Base-by-base conservation (phyloP, 2,797 vertebrate species). In the Xenopus petersii region DNA sequence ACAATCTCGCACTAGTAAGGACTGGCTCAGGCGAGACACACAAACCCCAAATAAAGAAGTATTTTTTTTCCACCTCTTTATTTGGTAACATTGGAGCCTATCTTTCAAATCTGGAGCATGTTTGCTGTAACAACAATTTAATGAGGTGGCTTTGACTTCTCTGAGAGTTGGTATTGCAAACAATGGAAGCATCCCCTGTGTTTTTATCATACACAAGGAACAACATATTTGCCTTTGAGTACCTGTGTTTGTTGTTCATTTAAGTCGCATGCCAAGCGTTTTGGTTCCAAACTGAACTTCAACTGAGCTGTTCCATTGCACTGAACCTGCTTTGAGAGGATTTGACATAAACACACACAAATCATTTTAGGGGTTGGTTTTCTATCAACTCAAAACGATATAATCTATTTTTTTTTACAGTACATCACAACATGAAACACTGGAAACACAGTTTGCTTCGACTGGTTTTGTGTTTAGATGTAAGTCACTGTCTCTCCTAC, bases 51-150 rank as follows among this genome's bases (percentile, higher is more conserved):
- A 90, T 83, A 90, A 83, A 88, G 81, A 83, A 84, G 84, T 82
- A 30, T 30, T 30, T 51, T 80, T 86, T 86, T 60, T 84, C 79
- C 86, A n/a, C 64, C 81, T 71, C 0, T 86, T 12, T 51, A 51
- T 51, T 88, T 84, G 87, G 88, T 91, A 91, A 86, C 84, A 89
- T 87, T 83, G 73, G 70, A 76, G 75, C 80, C 78, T 81, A 80
- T 74, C 80, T 80, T 79, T 88, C 84, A 86, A 89, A 83, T 82
- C 80, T 77, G 75, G 83, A 84, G 72, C 5, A 33, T 91, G 90
- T 92, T 92, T 92, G 85, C 84, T 86, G 26, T 92, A 85, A 81
- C 87, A 91, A 92, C 91, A 92, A 84, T 90, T 90, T 90, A 90
- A 92, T 89, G 88, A 87, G 77, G 80, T 84, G 86, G 86, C 70